These are phyloP conservation scores for Sporophila hypoxantha DNA, from an alignment of 2,113 vertebrate genomes.

Conservation along the genomic window DNA sequence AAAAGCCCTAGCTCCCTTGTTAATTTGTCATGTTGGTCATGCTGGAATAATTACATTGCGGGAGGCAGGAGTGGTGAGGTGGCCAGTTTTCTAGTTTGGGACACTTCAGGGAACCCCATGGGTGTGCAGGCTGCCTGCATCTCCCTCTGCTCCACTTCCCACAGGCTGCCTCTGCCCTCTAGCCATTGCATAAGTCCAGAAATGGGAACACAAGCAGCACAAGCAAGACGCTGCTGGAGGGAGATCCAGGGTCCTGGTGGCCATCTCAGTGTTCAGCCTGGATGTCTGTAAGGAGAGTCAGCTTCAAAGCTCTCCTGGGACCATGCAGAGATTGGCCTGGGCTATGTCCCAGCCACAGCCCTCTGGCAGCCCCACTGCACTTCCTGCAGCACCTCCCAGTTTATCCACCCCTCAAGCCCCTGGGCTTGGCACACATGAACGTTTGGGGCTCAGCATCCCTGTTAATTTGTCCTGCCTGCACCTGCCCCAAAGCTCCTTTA, in stretches of 20 bases:
- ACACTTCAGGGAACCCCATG: background rate
- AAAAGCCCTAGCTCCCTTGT: background rate
- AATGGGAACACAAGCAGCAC: background rate
- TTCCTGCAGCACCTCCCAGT: background rate
- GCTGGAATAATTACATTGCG: slow-evolving; percentile 11
- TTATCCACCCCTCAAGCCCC: background rate
- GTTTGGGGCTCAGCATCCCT: background rate
- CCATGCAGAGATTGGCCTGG: background rate
- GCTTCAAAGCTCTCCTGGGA: background rate
- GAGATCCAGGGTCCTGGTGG: no score
- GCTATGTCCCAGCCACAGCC: background rate
- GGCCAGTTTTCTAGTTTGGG: background rate
- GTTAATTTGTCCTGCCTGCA: background rate
- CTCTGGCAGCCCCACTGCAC: background rate
- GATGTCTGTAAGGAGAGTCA: background rate
- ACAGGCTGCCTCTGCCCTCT: background rate
- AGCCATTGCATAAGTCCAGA: background rate
- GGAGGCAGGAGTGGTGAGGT: background rate
- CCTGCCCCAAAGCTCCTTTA: background rate
- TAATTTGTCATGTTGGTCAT: slow-evolving; percentile 22
- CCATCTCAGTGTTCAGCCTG: background rate
- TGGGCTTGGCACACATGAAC: background rate
- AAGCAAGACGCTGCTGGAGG: background rate
- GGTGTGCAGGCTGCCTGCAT: background rate
- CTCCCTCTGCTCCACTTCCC: background rate